Base-by-base conservation (phyloP, 2,113 vertebrate species). In the Erythrocercus mccallii region DNA sequence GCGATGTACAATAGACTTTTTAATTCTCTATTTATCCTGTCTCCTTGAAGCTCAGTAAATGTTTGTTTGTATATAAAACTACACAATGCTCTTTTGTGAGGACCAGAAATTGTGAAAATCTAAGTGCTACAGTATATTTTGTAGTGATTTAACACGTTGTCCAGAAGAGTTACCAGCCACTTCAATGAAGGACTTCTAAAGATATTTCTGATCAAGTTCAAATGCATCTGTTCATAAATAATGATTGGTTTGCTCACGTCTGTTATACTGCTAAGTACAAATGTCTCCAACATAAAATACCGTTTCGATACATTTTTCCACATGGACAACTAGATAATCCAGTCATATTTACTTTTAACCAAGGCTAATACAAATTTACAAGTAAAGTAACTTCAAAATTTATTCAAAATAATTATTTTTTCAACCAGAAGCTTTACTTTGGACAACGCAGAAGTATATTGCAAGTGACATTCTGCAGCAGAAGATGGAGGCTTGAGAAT, bases 191-290 rank as follows among this genome's bases (percentile, higher is more conserved):
- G 82, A 95, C 86, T 91, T 97, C 70, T 91, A 92, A 72, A 94
- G 94, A 91, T 78, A 92, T 91, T 97, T 87, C 95, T 90, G 90
- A 96, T 96, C 94, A 94, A 96, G 95, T 83, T 92, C 93, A 95
- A 94, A 97, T 94, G 76, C 35, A 81, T 77, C 91, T 95, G 72
- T 92, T 96, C 88, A 98, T 98, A 98, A 98, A 98, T 97, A 98
- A 91, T 81, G 71, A 97, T 42, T 93, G 81, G 74, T 79, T 93
- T 81, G 90, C 71, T 97, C 78, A 78, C 53, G 68, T 94, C 77
- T 73, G 54, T 84, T 88, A 84, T n/a, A 93, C 57, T 92, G 81
- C 42, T 93, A 92, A 97, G 88, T 91, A 98, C 93, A 97, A 97
- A 96, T 78, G 89, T 66, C 89, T 95, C 87, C 92, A 92, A 95